phyloP scores from a whole-genome alignment of 2,797 vertebrate species.

The Acropternis orthonyx region DNA sequence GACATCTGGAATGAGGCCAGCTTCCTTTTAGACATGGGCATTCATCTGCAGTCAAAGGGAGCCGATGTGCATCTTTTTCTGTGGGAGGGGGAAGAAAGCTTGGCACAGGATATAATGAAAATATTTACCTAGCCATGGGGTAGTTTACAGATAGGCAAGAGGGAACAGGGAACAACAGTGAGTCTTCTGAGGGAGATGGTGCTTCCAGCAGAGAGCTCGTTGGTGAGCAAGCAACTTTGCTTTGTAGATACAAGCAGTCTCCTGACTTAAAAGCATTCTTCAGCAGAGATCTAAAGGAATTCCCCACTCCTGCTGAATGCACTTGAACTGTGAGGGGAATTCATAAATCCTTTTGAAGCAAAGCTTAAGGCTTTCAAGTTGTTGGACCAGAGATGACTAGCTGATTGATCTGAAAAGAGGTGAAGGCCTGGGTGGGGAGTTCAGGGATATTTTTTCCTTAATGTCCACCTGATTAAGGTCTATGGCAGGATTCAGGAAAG shows the following conservation, averaged over 20 bases:
- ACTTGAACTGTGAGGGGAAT: slow-evolving; percentile 24
- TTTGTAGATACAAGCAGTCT: slow-evolving; percentile 6
- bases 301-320: slow-evolving; percentile 10
- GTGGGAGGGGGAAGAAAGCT: slow-evolving; percentile 18
- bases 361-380: slow-evolving; percentile 37
- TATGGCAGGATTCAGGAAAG: not conserved
- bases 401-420: not conserved
- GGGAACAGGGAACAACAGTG: slow-evolving; percentile 1
- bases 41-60: not conserved
- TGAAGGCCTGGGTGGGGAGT: not conserved
- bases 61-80: not conserved
- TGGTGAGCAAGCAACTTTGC: slow-evolving; percentile 22
- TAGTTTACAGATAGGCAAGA: slow-evolving; percentile 44
- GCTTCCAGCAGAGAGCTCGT: slow-evolving; percentile 40
- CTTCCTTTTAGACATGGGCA: not conserved
- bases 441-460: not conserved
- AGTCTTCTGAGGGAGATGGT: slow-evolving; percentile 6
- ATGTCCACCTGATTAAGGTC: not conserved
- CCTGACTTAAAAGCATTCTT: slow-evolving; percentile 56
- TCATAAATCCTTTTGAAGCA: slow-evolving; percentile 25
- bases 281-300: slow-evolving; percentile 56
- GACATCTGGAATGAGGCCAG: not conserved
- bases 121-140: slow-evolving; percentile 57
- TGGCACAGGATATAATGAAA: slow-evolving; percentile 37
- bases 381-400: not conserved